These are phyloP conservation scores for Paralinhomoeus sp. DNA, from an alignment of 2,888 invertebrate genomes.

Conservation along the genomic window DNA sequence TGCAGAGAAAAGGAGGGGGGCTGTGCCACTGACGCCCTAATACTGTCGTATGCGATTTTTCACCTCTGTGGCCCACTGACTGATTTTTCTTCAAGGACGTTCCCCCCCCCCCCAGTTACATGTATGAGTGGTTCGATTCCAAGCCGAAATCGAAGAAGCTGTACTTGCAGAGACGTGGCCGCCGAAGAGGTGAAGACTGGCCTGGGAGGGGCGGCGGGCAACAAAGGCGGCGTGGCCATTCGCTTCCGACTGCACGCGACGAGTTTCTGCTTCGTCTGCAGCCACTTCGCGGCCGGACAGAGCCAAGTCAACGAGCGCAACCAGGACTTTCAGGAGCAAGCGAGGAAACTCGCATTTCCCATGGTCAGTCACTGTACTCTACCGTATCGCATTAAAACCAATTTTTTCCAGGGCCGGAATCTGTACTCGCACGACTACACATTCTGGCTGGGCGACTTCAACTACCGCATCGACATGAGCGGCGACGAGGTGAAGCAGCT, in stretches of 20 bases:
- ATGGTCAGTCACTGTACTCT: constrained; percentile 4
- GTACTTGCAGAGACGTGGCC: constrained; percentile 49
- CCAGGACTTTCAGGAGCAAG: constrained; percentile 85
- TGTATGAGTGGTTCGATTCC: no score
- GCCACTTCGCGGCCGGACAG: constrained; percentile 96
- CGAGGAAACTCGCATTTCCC: constrained; percentile 42
- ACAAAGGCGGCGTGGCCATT: constrained; percentile 75
- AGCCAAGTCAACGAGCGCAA: constrained; percentile 81
- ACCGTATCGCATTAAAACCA: neutral
- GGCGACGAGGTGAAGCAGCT: constrained; percentile 73
- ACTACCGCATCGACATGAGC: constrained; percentile 84
- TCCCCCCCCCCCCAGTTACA: no score
- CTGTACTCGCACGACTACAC: constrained; percentile 87
- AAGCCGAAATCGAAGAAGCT: no score
- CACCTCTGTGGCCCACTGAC: no score
- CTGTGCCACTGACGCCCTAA: no score
- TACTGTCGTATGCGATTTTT: no score
- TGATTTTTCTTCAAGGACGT: no score
- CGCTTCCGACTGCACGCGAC: constrained; percentile 50
- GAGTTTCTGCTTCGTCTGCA: constrained; percentile 88
- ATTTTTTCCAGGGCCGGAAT: constrained; percentile 51
- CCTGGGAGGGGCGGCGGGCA: constrained; percentile 83
- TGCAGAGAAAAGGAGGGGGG: no score
- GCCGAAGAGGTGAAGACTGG: constrained; percentile 93
- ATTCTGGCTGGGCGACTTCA: constrained; percentile 99